Base-by-base conservation (phyloP, 1,140 invertebrate species). In the Achatina immaculata region DNA sequence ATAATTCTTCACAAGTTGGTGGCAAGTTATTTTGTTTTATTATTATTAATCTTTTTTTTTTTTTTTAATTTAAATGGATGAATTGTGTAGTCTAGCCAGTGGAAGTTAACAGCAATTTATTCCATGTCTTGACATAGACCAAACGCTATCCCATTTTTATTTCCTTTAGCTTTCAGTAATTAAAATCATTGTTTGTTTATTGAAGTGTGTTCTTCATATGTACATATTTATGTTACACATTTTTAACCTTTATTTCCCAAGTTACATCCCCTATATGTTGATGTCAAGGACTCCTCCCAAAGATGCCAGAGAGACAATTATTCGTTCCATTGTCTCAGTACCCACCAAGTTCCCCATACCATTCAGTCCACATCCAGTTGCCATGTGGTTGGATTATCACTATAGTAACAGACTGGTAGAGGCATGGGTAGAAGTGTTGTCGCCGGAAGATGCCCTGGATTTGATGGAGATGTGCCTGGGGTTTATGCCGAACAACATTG, bases 401-500 rank as follows among this genome's bases (percentile, higher is more conserved):
- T 81, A 85, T 40, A 82, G 86, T 65, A 89, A 85, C 66, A 45
- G 58, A 24, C 77, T 89, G 28, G 81, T 88, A 68, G 84, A 87
- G 28, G 65, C 80, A 9, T 88, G 83, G 71, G 6, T 89, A n/a
- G 51, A 43, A 2, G 77, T 85, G 43, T 11, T 88, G 51, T 42
- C 82, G 0, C 58, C 58, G 0, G 81, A 80, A 14, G 24, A 78
- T 0, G 34, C 65, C 24, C 14, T 82, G 21, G 36, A 81, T 2
- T 81, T 82, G 16, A 83, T 85, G 74, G 83, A 82, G 71, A 82
- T 80, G 36, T 84, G 87, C 68, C 68, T 84, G 1, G 73, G 83
- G 16, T 79, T 85, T 21, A 86, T 89, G 86, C 88, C 88, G 6
- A 66, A 36, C 45, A 88, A 89, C 78, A 62, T 86, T 24, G 69